Percentiles rank a stretch among this genome's conserved stretches.
Conservation (phyloP, 2,888 invertebrate species). For the Lasioglossum vierecki region DNA sequence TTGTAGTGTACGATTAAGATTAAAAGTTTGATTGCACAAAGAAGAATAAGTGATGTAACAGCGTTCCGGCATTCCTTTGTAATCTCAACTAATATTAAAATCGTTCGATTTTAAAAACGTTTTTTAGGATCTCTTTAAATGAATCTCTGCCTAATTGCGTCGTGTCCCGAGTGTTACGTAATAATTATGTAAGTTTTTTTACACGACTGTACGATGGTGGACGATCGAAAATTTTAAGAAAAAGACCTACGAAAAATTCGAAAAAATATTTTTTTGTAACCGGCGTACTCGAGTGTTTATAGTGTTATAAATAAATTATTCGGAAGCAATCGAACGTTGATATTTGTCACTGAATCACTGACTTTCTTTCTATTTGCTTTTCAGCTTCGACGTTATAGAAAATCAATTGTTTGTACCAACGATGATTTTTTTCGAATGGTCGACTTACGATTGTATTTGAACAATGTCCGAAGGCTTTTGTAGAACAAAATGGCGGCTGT, state of each 20-base stretch:
- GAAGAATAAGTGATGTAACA: not conserved
- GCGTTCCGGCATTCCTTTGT: not conserved
- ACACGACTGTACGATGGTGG: conserved; percentile 5
- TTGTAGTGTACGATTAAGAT: conserved; percentile 10
- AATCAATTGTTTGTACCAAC: not conserved
- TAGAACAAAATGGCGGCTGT: not conserved
- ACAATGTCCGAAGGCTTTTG: not conserved
- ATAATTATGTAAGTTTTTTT: not conserved
- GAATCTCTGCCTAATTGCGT: not conserved
- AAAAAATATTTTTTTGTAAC: conserved; percentile 43
- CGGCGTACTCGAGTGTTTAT: conserved; percentile 33
- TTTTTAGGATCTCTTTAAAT: not conserved
- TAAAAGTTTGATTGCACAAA: conserved; percentile 24
- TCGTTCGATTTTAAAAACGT: not conserved
- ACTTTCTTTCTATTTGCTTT: not conserved
- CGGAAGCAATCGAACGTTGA: conserved; percentile 13
- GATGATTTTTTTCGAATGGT: not conserved
- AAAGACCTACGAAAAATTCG: conserved; percentile 5
- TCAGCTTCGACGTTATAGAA: not conserved
- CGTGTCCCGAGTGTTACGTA: not conserved
- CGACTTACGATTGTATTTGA: not conserved
- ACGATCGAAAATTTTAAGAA: conserved; percentile 22
- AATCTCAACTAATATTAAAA: not conserved
- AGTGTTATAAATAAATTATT: conserved; percentile 39
- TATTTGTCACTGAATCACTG: not conserved